Evolutionary conservation across 92 coral and sea anemone genomes (phyloP).

Genomic region (Porites rus): DNA sequence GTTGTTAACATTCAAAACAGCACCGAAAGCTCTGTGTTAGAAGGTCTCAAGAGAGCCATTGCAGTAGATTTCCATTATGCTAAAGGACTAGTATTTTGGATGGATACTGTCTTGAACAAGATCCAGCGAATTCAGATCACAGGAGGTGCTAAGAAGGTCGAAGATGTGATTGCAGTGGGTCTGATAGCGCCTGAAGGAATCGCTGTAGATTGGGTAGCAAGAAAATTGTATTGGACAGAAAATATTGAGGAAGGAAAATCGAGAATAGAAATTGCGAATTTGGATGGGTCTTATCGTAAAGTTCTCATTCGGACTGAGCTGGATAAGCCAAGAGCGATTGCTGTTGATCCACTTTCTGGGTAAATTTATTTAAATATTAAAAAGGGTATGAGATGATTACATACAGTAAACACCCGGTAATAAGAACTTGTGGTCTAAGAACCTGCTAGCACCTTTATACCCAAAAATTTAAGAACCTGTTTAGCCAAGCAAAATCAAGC

Average conservation of each 20-base stretch:
- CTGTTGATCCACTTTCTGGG: constrained; percentile 91
- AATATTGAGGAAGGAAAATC: constrained; percentile 64
- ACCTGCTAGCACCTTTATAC: too few species aligned
- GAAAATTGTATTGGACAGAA: constrained; percentile 92
- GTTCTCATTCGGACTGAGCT: constrained; percentile 81
- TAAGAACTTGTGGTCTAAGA: too few species aligned
- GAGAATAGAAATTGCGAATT: constrained; percentile 87
- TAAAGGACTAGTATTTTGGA: constrained; percentile 86
- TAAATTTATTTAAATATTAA: constrained; percentile 1
- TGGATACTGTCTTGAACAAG: constrained; percentile 86
- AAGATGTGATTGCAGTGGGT: constrained; percentile 76
- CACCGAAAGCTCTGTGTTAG: constrained; percentile 75
- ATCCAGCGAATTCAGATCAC: constrained; percentile 79
- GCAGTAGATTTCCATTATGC: constrained; percentile 83
- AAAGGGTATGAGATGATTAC: too few species aligned
- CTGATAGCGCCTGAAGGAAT: constrained; percentile 89
- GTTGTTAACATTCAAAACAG: constrained; percentile 54
- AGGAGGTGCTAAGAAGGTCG: constrained; percentile 29
- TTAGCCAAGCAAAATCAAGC: too few species aligned
- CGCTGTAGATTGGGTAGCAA: constrained; percentile 94
- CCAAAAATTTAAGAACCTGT: too few species aligned
- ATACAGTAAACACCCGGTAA: too few species aligned
- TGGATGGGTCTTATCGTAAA: constrained; percentile 89
- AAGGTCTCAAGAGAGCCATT: constrained; percentile 78
- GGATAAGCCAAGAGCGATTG: constrained; percentile 92